Evolutionary conservation across 2,888 invertebrate species (phyloP).

Genomic region (Rhagium mordax): DNA sequence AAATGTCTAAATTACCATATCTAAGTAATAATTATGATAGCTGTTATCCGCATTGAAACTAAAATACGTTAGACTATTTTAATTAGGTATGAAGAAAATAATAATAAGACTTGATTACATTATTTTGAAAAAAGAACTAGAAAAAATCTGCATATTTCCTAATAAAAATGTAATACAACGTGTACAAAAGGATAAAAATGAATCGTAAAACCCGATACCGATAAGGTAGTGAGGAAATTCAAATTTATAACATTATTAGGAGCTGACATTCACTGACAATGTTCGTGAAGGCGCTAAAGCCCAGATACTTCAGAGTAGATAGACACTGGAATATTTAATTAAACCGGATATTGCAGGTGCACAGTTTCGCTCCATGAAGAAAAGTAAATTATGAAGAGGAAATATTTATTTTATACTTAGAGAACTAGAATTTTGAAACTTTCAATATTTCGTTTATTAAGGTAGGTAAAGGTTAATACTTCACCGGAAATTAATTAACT

Average conservation of each 20-base stretch:
- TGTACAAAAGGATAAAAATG: background rate
- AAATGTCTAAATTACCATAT: no score
- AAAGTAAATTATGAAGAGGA: constrained; percentile 30
- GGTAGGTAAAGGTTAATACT: background rate
- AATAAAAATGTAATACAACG: constrained; percentile 4
- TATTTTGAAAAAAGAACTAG: background rate
- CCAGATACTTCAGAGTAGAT: constrained; percentile 24
- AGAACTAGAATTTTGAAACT: background rate
- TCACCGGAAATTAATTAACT: background rate
- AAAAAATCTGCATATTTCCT: background rate
- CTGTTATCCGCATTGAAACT: no score
- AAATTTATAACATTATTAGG: constrained; percentile 33
- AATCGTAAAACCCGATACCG: background rate
- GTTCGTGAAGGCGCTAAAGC: constrained; percentile 31
- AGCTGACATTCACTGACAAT: constrained; percentile 28
- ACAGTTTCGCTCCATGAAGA: constrained; percentile 27
- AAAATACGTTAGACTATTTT: no score
- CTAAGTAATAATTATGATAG: no score
- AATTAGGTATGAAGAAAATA: no score
- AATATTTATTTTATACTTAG: constrained; percentile 16
- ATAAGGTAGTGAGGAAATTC: constrained; percentile 23
- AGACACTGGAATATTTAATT: constrained; percentile 35
- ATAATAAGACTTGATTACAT: background rate
- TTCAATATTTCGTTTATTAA: background rate
- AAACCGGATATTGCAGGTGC: constrained; percentile 35